A percentile compares a stretch with the other conserved stretches of the same genome.
Evolutionary conservation across 2,888 invertebrate species (phyloP).

Genomic region (Acrocyrtus sp.): DNA sequence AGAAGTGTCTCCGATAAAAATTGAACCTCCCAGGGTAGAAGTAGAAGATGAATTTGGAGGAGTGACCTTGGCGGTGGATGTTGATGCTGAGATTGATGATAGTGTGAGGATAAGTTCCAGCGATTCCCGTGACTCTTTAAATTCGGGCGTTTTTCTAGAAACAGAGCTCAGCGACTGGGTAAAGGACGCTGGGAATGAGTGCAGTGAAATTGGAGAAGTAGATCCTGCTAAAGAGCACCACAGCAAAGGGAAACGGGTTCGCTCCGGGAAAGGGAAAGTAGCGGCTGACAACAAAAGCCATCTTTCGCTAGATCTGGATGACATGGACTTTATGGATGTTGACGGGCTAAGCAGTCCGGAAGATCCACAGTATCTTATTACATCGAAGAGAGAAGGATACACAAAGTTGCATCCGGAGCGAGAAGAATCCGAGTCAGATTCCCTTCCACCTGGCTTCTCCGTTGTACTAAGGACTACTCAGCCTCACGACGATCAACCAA

Average conservation of each 20-base stretch:
- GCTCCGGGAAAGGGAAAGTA: slow-evolving; percentile 5
- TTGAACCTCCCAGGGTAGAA: slow-evolving; percentile 75
- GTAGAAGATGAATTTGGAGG: slow-evolving; percentile 79
- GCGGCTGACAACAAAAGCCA: slow-evolving; percentile 3
- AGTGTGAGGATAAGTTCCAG: slow-evolving; percentile 69
- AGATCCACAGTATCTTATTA: slow-evolving; percentile 31
- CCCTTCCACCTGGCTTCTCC: slow-evolving; percentile 23
- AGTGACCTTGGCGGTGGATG: slow-evolving; percentile 64
- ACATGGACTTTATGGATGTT: slow-evolving; percentile 88
- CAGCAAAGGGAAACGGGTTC: slow-evolving; percentile 11
- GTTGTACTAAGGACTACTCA: slow-evolving; percentile 14
- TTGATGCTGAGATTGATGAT: slow-evolving; percentile 44
- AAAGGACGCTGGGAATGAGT: slow-evolving; percentile 71
- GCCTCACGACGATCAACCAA: slow-evolving; percentile 14
- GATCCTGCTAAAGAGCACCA: slow-evolving; percentile 4
- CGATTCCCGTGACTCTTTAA: slow-evolving; percentile 68
- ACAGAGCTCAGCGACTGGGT: slow-evolving; percentile 93
- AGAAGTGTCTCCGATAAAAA: slow-evolving; percentile 47
- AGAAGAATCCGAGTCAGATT: slow-evolving; percentile 69
- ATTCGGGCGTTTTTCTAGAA: slow-evolving; percentile 75
- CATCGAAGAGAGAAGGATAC: slow-evolving; percentile 54
- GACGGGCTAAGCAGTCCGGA: slow-evolving; percentile 69
- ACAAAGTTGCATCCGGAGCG: slow-evolving; percentile 50
- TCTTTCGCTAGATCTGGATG: slow-evolving; percentile 73
- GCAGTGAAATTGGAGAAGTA: slow-evolving; percentile 27